A percentile compares a stretch with the other conserved stretches of the same genome.
Conservation (phyloP, 2,113 vertebrate species). For the Pycnonotus jocosus region DNA sequence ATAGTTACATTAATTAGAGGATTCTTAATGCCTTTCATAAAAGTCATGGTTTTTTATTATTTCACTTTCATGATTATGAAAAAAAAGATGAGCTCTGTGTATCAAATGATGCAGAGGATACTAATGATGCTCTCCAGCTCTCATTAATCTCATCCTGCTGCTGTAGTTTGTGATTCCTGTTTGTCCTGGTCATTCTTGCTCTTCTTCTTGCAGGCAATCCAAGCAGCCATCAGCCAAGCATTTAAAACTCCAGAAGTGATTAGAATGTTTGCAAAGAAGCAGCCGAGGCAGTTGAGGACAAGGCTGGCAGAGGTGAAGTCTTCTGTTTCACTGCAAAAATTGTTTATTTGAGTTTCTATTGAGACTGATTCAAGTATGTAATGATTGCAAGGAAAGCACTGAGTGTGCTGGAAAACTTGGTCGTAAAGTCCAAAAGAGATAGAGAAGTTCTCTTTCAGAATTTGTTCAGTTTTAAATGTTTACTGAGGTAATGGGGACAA, state of each 20-base stretch:
- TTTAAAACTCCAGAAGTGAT: constrained; percentile 99
- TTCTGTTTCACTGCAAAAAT: neutral
- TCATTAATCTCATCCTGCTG: neutral
- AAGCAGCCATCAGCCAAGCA: constrained; percentile 97
- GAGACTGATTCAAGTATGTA: neutral
- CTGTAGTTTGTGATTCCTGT: neutral
- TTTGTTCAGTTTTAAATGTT: neutral
- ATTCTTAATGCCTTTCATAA: neutral
- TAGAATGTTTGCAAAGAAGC: constrained; percentile 96
- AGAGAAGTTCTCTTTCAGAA: neutral
- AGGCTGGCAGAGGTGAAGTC: constrained; percentile 87
- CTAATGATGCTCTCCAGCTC: neutral
- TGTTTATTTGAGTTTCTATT: neutral
- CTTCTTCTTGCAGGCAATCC: constrained; percentile 83
- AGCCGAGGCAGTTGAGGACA: constrained; percentile 91
- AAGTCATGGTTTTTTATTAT: neutral
- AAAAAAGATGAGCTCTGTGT: neutral
- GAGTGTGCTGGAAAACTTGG: neutral
- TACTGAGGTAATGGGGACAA: neutral
- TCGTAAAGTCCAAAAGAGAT: neutral
- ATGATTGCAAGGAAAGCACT: neutral
- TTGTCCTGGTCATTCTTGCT: neutral
- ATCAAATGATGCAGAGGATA: neutral
- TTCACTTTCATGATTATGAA: neutral
- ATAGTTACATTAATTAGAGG: neutral